phyloP scores from a whole-genome alignment of 2,113 vertebrate species.

The Ameiurus melas region DNA sequence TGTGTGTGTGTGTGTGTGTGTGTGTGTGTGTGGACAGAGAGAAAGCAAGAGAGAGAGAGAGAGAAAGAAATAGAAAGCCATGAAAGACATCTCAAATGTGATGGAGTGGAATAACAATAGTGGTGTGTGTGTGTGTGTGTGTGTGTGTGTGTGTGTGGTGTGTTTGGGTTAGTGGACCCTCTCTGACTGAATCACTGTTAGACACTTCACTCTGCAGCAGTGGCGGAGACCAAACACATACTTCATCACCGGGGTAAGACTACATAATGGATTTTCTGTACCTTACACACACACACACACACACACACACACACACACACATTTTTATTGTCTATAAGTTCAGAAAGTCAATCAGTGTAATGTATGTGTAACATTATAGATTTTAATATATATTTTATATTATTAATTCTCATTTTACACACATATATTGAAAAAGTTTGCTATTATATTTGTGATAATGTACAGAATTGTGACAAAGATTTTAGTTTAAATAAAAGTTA shows the following conservation, averaged over 20 bases:
- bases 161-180: slow-evolving; percentile 20
- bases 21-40: background rate
- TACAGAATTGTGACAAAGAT: background rate
- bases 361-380: background rate
- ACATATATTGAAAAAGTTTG: background rate
- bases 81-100: background rate
- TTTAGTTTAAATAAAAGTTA: background rate
- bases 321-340: background rate
- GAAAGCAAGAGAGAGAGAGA: background rate
- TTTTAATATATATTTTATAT: background rate
- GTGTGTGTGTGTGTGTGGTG: slow-evolving; percentile 8
- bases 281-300: background rate
- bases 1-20: no score
- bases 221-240: slow-evolving; percentile 9
- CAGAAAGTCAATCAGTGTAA: background rate
- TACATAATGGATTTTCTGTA: background rate
- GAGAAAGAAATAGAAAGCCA: background rate
- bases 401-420: no score
- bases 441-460: background rate
- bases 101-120: slow-evolving; percentile 23
- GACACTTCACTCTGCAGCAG: slow-evolving; percentile 11
- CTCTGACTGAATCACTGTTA: slow-evolving; percentile 19
- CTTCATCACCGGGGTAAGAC: slow-evolving; percentile 2
- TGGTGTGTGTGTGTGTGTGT: slow-evolving; percentile 15
- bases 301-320: background rate